Evolutionary conservation across 2,888 invertebrate genomes (phyloP).

Genomic region (Limnephilus rhombicus): DNA sequence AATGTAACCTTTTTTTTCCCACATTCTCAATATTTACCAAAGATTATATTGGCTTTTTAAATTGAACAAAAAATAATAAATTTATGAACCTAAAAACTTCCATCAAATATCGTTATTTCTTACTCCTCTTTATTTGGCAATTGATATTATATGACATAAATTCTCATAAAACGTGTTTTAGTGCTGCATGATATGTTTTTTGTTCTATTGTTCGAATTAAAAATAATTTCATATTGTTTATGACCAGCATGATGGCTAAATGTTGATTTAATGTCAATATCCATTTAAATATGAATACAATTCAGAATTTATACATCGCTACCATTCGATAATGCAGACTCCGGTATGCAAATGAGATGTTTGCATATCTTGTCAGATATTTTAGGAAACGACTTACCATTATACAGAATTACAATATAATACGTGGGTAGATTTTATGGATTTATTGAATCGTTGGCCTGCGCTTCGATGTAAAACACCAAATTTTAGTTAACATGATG

Average conservation of each 20-base stretch:
- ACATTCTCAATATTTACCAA: neutral
- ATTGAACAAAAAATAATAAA: neutral
- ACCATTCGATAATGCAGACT: constrained; percentile 17
- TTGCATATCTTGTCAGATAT: constrained; percentile 24
- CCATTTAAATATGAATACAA: neutral
- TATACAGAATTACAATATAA: neutral
- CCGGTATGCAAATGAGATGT: constrained; percentile 6
- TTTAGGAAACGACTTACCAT: neutral
- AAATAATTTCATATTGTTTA: neutral
- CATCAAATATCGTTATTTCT: neutral
- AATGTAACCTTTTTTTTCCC: neutral
- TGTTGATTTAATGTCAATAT: constrained; percentile 21
- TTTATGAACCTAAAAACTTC: neutral
- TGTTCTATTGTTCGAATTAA: neutral
- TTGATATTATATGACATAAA: neutral
- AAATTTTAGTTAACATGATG: neutral
- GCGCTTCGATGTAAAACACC: neutral
- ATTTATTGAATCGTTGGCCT: neutral
- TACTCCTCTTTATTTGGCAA: neutral
- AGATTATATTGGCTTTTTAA: neutral
- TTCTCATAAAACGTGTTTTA: neutral
- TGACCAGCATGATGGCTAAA: neutral
- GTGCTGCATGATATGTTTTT: neutral
- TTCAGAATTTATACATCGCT: constrained; percentile 26
- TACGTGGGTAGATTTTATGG: neutral